These are phyloP conservation scores for Petrocephalus schoutedeni DNA, from an alignment of 2,797 vertebrate species.

Conservation along the genomic window DNA sequence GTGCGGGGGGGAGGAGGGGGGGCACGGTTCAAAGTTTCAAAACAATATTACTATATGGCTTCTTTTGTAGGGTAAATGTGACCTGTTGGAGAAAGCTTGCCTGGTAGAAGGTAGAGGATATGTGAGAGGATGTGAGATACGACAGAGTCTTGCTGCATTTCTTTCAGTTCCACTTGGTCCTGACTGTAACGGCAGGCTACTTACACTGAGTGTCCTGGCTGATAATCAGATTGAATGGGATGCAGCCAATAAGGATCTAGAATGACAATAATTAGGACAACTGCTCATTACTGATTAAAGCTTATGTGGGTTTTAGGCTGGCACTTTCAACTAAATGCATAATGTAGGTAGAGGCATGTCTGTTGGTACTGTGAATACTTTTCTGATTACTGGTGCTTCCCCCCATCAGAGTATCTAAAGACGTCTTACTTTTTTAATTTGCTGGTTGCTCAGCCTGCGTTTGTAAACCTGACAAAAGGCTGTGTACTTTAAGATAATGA, in stretches of 20 bases:
- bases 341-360: background rate
- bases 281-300: background rate
- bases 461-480: background rate
- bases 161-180: background rate
- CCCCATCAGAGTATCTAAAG: background rate
- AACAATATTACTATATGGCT: background rate
- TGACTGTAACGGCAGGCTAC: background rate
- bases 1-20: background rate
- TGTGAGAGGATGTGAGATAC: too few species aligned
- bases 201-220: background rate
- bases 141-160: background rate
- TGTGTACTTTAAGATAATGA: background rate
- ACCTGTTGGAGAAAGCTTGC: background rate
- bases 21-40: background rate
- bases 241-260: background rate
- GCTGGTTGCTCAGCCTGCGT: background rate
- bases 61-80: background rate
- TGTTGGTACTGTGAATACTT: background rate
- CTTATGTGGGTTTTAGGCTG: background rate
- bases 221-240: background rate
- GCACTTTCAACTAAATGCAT: background rate
- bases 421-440: background rate
- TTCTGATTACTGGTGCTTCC: background rate
- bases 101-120: background rate
- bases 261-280: slow-evolving; percentile 1